Evolutionary conservation across 2,888 invertebrate genomes (phyloP).

Genomic region (Aporophyla nigra): DNA sequence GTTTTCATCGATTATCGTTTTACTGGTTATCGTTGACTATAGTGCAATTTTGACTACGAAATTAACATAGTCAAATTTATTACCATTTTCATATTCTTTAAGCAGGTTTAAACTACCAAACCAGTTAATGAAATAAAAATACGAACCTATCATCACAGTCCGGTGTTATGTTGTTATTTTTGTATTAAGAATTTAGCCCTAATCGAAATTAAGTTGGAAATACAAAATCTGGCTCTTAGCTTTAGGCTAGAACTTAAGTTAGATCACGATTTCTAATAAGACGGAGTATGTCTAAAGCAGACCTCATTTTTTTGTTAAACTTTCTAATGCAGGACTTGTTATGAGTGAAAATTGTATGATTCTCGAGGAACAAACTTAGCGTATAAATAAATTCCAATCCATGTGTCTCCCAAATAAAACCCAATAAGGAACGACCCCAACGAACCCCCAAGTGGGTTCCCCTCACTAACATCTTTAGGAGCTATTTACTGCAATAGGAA

Average conservation of each 20-base stretch:
- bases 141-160: too few species aligned
- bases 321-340: not conserved
- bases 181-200: too few species aligned
- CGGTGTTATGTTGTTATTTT: too few species aligned
- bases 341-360: too few species aligned
- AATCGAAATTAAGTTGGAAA: too few species aligned
- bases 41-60: not conserved
- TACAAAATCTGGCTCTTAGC: too few species aligned
- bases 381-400: not conserved
- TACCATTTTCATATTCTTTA: too few species aligned
- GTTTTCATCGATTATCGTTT: not conserved
- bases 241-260: too few species aligned
- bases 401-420: conserved; percentile 5
- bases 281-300: not conserved
- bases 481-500: conserved; percentile 36
- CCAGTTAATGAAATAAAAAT: too few species aligned
- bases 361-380: not conserved
- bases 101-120: too few species aligned
- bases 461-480: conserved; percentile 16
- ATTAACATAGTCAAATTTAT: not conserved
- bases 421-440: not conserved
- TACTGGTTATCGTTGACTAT: not conserved
- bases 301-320: not conserved
- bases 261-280: not conserved
- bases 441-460: not conserved